Evolutionary conservation across 2,888 invertebrate species (phyloP).

Genomic region (Cecidostiba fungosa): DNA sequence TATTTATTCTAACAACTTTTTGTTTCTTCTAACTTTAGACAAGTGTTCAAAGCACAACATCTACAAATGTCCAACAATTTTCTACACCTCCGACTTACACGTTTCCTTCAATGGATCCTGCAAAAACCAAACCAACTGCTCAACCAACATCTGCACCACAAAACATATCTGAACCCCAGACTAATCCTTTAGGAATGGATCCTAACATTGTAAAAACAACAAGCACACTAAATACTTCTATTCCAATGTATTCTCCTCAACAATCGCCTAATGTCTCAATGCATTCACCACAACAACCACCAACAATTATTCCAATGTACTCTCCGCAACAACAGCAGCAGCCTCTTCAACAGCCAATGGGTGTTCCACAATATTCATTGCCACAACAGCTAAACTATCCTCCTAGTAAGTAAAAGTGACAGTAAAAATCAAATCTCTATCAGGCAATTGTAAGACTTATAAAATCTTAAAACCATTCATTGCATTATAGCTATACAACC

Average conservation of each 20-base stretch:
- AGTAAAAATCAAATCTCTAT: conserved; percentile 6
- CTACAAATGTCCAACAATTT: conserved; percentile 63
- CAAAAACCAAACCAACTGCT: conserved; percentile 66
- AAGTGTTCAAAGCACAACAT: background rate
- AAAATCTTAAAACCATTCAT: conserved; percentile 20
- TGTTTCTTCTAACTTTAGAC: conserved; percentile 43
- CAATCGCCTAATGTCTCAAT: conserved; percentile 42
- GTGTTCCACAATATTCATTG: conserved; percentile 45
- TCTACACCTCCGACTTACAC: conserved; percentile 72
- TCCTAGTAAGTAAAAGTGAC: conserved; percentile 49
- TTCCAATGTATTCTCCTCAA: conserved; percentile 39
- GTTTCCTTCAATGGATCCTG: conserved; percentile 61
- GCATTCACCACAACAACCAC: conserved; percentile 55
- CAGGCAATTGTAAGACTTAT: background rate
- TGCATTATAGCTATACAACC: conserved; percentile 65
- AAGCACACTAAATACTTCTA: conserved; percentile 8
- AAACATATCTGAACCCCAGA: conserved; percentile 12
- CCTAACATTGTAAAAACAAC: conserved; percentile 43
- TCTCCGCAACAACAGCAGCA: conserved; percentile 44
- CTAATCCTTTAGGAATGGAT: conserved; percentile 61
- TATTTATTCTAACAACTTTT: background rate
- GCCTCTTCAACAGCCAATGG: conserved; percentile 40
- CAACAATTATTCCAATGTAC: conserved; percentile 52
- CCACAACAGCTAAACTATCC: conserved; percentile 50
- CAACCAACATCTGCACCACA: conserved; percentile 60